Evolutionary conservation across 1,140 invertebrate genomes (phyloP), one percentile per base, ranked within the genome.

Genomic region (Caenorhabditis tropicalis): DNA sequence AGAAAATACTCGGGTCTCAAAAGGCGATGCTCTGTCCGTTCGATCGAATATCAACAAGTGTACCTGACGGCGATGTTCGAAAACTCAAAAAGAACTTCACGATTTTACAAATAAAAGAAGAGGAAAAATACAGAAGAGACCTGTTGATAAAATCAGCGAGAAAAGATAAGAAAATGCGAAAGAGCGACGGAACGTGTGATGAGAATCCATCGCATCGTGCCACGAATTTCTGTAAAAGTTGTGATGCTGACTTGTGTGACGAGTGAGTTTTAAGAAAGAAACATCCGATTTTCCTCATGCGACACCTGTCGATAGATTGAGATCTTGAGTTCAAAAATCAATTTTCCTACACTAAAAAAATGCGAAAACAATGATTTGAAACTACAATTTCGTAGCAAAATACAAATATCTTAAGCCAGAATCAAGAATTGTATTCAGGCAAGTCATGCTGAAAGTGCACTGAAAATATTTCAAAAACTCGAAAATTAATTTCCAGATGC

Each of bases 181-280:
- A 21, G 15, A 65, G 36, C 19, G 31, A 65, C 36, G 58, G 58
- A 33, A 36, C 31, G 4, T 65, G 58, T 33, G 58, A 65, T 36
- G 58, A 65, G 58, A 65, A 65, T 36, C 29, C 58, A n/a, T 10
- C 29, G 3, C 58, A 65, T 36, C 9, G 31, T 16, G 58, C 58
- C 6, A 15, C 58, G 29, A 65, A 36, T 65, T 65, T 19, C 19
- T 65, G 58, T 65, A 36, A 65, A 36, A 65, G 10, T 33, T 65
- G 58, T 36, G 58, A 65, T n/a, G 58, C 58, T 15, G 58, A 65
- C 19, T 65, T 65, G 31, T 65, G 58, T 36, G 58, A 65, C 19
- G 58, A 65, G 58, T 65, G 15, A 65, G 58, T 65, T 7, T 7
- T 33, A 21, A 60, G 21, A 60, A 27, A 27, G 7, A 15, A 27